phyloP scores from a whole-genome alignment of 2,888 invertebrate species.

The Agrochola lota region DNA sequence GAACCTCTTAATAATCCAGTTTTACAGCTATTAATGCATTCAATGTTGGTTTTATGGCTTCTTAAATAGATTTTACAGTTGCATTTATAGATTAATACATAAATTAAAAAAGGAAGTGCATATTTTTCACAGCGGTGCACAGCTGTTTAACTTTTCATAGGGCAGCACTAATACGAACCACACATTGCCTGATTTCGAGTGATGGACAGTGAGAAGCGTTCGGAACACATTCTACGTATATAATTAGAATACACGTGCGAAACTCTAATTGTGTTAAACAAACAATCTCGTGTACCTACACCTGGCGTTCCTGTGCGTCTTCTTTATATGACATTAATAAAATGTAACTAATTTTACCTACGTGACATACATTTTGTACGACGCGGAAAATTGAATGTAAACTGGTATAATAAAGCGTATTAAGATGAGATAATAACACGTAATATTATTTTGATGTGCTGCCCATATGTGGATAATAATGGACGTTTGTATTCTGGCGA shows the following conservation, averaged over 20 bases:
- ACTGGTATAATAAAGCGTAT: constrained; percentile 29
- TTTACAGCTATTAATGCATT: constrained; percentile 70
- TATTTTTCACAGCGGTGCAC: constrained; percentile 66
- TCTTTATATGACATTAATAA: constrained; percentile 72
- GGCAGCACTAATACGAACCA: constrained; percentile 80
- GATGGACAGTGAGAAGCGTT: constrained; percentile 85
- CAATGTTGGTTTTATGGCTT: constrained; percentile 50
- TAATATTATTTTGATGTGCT: constrained; percentile 16
- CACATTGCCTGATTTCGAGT: constrained; percentile 83
- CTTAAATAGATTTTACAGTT: constrained; percentile 53
- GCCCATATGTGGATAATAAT: constrained; percentile 37
- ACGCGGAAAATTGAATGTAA: constrained; percentile 19
- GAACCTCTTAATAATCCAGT: constrained; percentile 77
- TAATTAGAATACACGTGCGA: constrained; percentile 86
- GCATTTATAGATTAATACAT: constrained; percentile 48
- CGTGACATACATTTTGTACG: constrained; percentile 38
- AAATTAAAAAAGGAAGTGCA: constrained; percentile 57
- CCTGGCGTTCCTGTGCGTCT: constrained; percentile 76
- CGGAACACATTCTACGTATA: constrained; percentile 80
- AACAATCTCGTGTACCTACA: constrained; percentile 82
- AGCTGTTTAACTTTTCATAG: constrained; percentile 75
- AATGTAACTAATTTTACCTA: constrained; percentile 56
- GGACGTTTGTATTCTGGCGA: constrained; percentile 23
- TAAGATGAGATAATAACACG: constrained; percentile 29
- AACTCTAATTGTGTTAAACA: constrained; percentile 88